A percentile compares a stretch with the other conserved stretches of the same genome.
These are phyloP conservation scores for Spodoptera frugiperda DNA, from an alignment of 1,140 invertebrate genomes.

Conservation along the genomic window DNA sequence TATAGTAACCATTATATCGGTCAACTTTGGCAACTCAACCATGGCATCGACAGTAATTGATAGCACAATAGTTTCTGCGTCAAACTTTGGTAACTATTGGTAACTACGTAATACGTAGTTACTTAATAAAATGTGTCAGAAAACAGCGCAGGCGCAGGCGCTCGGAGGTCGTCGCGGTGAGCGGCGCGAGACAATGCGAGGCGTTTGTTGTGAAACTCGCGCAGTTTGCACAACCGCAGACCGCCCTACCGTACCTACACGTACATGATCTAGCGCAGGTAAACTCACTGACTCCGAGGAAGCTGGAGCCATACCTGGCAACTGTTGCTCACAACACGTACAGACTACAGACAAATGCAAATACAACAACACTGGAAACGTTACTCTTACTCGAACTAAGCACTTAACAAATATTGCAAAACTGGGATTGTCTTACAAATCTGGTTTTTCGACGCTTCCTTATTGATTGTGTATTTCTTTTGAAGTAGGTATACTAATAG, in stretches of 20 bases:
- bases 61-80: background rate
- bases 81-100: constrained; percentile 28
- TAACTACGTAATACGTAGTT: constrained; percentile 45
- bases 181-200: constrained; percentile 84
- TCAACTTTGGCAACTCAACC: background rate
- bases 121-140: constrained; percentile 66
- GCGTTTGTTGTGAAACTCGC: constrained; percentile 78
- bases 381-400: no score
- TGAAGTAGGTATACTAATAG: background rate
- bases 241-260: constrained; percentile 60
- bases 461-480: constrained; percentile 11
- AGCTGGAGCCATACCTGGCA: background rate
- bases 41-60: background rate
- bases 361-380: background rate
- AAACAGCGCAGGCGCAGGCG: constrained; percentile 66
- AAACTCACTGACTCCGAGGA: constrained; percentile 39
- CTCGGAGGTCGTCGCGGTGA: constrained; percentile 82
- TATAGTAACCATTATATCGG: no score
- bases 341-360: background rate
- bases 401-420: no score
- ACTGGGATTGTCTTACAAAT: no score
- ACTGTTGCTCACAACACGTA: background rate
- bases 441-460: background rate
- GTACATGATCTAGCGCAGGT: constrained; percentile 48
- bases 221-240: constrained; percentile 77